Conservation (phyloP, 2,797 vertebrate genomes). For the Psittacula echo region DNA sequence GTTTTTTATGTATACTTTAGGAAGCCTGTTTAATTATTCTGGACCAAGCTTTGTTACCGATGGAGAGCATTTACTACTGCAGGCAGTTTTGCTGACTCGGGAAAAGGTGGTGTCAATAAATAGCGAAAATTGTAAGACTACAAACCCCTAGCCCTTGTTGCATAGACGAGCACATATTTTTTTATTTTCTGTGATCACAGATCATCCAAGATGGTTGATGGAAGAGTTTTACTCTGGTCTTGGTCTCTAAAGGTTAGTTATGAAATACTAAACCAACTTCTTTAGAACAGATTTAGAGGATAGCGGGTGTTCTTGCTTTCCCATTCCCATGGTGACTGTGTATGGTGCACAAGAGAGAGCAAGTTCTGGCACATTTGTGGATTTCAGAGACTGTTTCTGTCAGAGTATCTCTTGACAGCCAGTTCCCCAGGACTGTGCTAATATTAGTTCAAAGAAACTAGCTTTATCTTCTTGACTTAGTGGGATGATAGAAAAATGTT, state of each 20-base stretch:
- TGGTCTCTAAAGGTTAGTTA: not conserved
- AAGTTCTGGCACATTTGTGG: not conserved
- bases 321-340: not conserved
- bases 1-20: not conserved
- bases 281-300: not conserved
- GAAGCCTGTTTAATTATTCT: not conserved
- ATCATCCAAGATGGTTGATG: not conserved
- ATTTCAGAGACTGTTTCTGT: not conserved
- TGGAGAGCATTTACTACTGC: not conserved
- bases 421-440: slow-evolving; percentile 1
- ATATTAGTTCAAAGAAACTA: slow-evolving; percentile 50
- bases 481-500: not conserved
- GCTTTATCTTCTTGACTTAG: slow-evolving; percentile 11
- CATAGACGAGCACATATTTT: not conserved
- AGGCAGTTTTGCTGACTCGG: not conserved
- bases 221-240: not conserved
- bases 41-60: not conserved
- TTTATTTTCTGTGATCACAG: not conserved
- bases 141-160: not conserved
- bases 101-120: not conserved
- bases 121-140: not conserved
- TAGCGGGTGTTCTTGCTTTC: not conserved
- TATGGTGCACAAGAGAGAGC: not conserved
- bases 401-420: not conserved
- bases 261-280: not conserved